phyloP scores from a whole-genome alignment of 2,797 vertebrate species.

The Cottoperca gobio region DNA sequence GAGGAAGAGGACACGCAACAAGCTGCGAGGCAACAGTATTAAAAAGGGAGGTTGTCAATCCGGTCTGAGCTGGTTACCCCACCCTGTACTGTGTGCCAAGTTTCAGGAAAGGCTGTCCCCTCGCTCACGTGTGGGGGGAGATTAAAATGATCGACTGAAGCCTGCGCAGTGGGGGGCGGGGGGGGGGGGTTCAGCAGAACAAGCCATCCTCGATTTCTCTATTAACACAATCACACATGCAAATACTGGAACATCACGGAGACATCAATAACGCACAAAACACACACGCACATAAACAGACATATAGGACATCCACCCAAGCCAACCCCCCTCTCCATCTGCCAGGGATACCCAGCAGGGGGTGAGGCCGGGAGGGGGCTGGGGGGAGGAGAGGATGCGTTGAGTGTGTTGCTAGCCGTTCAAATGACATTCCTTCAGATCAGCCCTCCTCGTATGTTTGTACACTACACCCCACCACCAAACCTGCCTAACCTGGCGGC shows the following conservation, averaged over 20 bases:
- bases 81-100: slow-evolving; percentile 90
- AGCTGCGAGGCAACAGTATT: slow-evolving; percentile 85
- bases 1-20: slow-evolving; percentile 82
- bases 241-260: slow-evolving; percentile 49
- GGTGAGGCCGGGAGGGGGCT: slow-evolving; percentile 62
- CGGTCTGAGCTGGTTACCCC: slow-evolving; percentile 91
- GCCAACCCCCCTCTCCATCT: slow-evolving; percentile 74
- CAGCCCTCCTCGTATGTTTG: slow-evolving; percentile 70
- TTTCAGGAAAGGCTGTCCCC: slow-evolving; percentile 88
- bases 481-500: slow-evolving; percentile 82
- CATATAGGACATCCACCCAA: slow-evolving; percentile 38
- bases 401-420: slow-evolving; percentile 68
- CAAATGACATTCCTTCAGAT: slow-evolving; percentile 81
- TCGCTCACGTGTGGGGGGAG: slow-evolving; percentile 86
- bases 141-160: slow-evolving; percentile 88
- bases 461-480: slow-evolving; percentile 58
- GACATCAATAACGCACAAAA: slow-evolving; percentile 54
- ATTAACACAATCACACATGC: slow-evolving; percentile 54
- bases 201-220: slow-evolving; percentile 79
- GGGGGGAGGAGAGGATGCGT: slow-evolving; percentile 34
- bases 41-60: slow-evolving; percentile 92
- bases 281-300: slow-evolving; percentile 38
- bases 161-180: slow-evolving; percentile 75
- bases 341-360: slow-evolving; percentile 81
- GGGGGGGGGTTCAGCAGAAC: slow-evolving; percentile 75